phyloP scores from a whole-genome alignment of 2,888 invertebrate genomes.

The Eurytoma californica region DNA sequence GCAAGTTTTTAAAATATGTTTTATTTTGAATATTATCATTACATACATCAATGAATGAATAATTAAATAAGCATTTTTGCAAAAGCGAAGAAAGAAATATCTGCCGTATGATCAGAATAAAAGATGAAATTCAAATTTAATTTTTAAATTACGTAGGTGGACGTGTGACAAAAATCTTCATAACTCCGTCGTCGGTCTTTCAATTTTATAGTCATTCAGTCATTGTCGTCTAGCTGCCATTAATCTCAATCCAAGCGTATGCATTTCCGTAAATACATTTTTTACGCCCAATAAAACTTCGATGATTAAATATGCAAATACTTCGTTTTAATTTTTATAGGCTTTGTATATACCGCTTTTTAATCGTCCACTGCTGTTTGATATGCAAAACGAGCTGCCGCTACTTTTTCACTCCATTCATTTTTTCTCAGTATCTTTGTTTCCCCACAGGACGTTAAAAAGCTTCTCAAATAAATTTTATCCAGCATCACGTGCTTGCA shows the following conservation, averaged over 20 bases:
- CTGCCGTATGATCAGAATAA: too few species aligned
- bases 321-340: neutral
- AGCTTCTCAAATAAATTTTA: too few species aligned
- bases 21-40: too few species aligned
- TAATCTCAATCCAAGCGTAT: conserved; percentile 9
- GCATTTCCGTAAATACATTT: conserved; percentile 24
- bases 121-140: neutral
- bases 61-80: too few species aligned
- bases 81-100: neutral
- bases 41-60: too few species aligned
- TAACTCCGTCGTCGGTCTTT: neutral
- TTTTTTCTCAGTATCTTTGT: too few species aligned
- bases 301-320: neutral
- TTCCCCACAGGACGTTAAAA: too few species aligned
- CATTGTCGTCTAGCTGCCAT: neutral
- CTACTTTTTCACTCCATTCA: neutral
- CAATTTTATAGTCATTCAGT: neutral
- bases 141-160: neutral
- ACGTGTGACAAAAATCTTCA: neutral
- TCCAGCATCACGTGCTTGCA: too few species aligned
- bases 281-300: neutral
- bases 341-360: neutral
- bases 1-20: too few species aligned
- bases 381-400: neutral
- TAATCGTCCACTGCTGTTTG: neutral